Conservation (phyloP, 2,797 vertebrate genomes). For the Gymnothorax javanicus region DNA sequence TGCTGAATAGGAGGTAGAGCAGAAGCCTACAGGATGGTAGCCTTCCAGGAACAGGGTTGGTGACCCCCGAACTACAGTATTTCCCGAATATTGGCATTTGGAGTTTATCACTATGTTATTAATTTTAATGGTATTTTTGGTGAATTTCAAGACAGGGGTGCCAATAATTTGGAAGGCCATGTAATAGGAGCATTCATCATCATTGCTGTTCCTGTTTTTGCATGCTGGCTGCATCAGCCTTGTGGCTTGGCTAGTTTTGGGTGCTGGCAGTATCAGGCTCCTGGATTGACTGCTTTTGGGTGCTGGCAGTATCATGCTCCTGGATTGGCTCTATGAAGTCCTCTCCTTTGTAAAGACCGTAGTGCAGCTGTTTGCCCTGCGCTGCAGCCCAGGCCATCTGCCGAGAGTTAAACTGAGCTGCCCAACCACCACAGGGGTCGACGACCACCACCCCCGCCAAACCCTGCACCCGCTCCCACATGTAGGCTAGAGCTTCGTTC, state of each 20-base stretch:
- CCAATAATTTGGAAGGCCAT: too few species aligned
- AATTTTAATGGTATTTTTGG: too few species aligned
- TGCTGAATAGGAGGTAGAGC: too few species aligned
- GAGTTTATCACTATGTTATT: too few species aligned
- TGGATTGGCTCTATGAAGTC: constrained; percentile 56
- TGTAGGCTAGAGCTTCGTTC: constrained; percentile 75
- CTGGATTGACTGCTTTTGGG: neutral
- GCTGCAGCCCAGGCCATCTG: constrained; percentile 90
- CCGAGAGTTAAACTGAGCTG: constrained; percentile 79
- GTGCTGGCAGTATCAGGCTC: neutral
- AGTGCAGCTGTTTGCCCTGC: constrained; percentile 75
- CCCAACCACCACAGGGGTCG: constrained; percentile 81
- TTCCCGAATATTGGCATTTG: too few species aligned
- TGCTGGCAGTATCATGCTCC: constrained; percentile 11
- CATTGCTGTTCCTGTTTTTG: constrained; percentile 33
- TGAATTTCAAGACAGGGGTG: too few species aligned
- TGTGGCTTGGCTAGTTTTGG: neutral
- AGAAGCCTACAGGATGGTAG: too few species aligned
- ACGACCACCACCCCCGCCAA: constrained; percentile 85
- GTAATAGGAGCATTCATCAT: neutral
- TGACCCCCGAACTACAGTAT: too few species aligned
- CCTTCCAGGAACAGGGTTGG: too few species aligned
- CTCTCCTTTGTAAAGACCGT: constrained; percentile 74
- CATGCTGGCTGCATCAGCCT: constrained; percentile 18
- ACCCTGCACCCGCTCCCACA: constrained; percentile 81